Evolutionary conservation across 2,888 invertebrate genomes (phyloP), one percentile per base, ranked within the genome.

Genomic region (Peribatodes rhomboidaria): DNA sequence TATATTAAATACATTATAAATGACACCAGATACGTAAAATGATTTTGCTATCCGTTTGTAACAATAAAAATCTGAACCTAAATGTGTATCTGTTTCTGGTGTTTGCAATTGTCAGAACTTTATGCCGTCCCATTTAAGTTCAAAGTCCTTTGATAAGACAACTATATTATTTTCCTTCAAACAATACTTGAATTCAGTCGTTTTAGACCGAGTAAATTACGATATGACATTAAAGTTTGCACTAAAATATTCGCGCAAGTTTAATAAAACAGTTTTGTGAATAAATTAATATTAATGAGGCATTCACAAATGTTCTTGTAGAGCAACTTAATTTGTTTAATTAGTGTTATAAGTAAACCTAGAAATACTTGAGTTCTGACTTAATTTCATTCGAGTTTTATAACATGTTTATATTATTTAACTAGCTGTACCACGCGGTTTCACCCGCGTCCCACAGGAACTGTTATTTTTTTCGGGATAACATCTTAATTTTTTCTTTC

Each of bases 241-340:
- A 31, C 22, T 44, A 16, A 52, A 44, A 52, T 44, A 44, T 59
- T 35, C 52, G 10, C 59, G 22, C 3, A 16, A 60, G 35, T 27
- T 60, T 57, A 35, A 39, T 35, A 14, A 27, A 58, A 50, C 58
- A 16, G 22, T 52, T 46, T 63, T 22, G 33, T 27, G 35, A 54
- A 27, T 39, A 37, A 22, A 60, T 56, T 56, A 60, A 55, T 60
- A 65, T 60, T 44, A 20, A 50, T 60, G 56, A 55, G 50, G 55
- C 44, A 37, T 44, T 50, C 13, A 56, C 60, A 55, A 37, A 60
- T 55, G 37, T 54, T 42, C 57, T 44, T 39, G 52, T 63, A 46
- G 57, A 57, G 53, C 16, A 52, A 52, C 33, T 46, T 59, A 47
- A 59, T 59, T 54, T 31, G 20, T 35, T 50, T 65, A 60, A 60